Conservation (phyloP, 2,888 invertebrate genomes). For the Sylvicola fuscatus region DNA sequence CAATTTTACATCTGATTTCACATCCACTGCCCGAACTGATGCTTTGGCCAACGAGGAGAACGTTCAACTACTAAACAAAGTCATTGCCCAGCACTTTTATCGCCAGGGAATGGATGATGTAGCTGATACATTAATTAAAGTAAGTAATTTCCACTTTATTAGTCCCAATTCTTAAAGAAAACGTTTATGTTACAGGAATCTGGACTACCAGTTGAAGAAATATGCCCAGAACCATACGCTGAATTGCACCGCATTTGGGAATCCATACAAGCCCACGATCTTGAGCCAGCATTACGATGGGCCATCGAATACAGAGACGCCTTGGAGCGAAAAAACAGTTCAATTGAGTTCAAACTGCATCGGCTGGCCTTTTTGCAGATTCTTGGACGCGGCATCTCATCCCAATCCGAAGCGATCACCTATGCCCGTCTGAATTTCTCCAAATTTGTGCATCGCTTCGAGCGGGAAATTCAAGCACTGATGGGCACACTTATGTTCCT, state of each 20-base stretch:
- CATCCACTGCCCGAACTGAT: conserved; percentile 63
- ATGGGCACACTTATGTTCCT: conserved; percentile 73
- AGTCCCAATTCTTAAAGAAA: conserved; percentile 4
- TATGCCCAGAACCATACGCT: conserved; percentile 39
- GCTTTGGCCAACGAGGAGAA: conserved; percentile 44
- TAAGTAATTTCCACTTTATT: conserved; percentile 3
- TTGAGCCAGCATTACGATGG: conserved; percentile 78
- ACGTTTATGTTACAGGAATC: conserved; percentile 46
- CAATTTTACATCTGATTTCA: conserved; percentile 83
- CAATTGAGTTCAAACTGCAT: conserved; percentile 65
- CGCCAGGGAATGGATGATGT: conserved; percentile 88
- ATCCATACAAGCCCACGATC: conserved; percentile 58
- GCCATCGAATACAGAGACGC: conserved; percentile 52
- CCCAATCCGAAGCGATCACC: conserved; percentile 64
- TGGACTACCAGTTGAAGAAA: conserved; percentile 31
- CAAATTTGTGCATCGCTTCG: conserved; percentile 54
- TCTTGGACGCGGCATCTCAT: neutral
- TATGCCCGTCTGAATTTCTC: conserved; percentile 76
- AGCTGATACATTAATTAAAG: conserved; percentile 46
- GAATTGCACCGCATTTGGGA: conserved; percentile 78
- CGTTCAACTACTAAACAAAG: conserved; percentile 54
- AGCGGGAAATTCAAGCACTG: conserved; percentile 63
- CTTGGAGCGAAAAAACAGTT: conserved; percentile 43
- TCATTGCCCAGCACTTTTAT: conserved; percentile 88
- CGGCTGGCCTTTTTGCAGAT: conserved; percentile 52